A percentile compares a stretch with the other conserved stretches of the same genome.
Conservation (phyloP, 53 echinoderm and acorn worm genomes). For the Hippasteria phrygiana region DNA sequence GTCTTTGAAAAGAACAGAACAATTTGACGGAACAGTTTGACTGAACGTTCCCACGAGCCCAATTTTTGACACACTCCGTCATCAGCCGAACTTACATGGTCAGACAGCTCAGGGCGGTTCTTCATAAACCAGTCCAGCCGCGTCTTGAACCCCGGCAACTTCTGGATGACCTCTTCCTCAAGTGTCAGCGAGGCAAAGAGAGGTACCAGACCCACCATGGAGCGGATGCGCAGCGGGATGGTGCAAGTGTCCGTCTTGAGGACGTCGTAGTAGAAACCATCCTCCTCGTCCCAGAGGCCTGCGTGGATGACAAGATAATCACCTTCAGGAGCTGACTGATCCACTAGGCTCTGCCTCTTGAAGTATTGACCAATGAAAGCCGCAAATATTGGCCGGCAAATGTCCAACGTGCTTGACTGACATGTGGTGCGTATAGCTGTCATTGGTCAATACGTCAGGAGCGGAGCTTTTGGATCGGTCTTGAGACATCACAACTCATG, state of each 20-base stretch:
- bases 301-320: neutral
- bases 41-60: too few species aligned
- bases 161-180: slow-evolving; percentile 84
- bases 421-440: too few species aligned
- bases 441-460: too few species aligned
- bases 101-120: slow-evolving; percentile 85
- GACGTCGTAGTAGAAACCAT: slow-evolving; percentile 98
- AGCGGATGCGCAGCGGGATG: slow-evolving; percentile 91
- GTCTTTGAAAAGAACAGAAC: too few species aligned
- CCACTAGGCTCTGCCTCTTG: too few species aligned
- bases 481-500: too few species aligned
- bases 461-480: too few species aligned
- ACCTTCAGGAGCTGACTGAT: neutral
- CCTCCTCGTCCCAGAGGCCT: slow-evolving; percentile 95
- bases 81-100: slow-evolving; percentile 73
- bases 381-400: too few species aligned
- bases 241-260: slow-evolving; percentile 87
- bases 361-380: too few species aligned
- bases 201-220: slow-evolving; percentile 96
- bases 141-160: slow-evolving; percentile 93
- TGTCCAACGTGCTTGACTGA: too few species aligned
- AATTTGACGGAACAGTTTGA: too few species aligned
- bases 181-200: slow-evolving; percentile 91
- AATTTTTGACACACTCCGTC: neutral
- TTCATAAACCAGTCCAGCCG: slow-evolving; percentile 97